Percentiles rank a stretch among this genome's conserved stretches.
phyloP scores from a whole-genome alignment of 2,888 invertebrate genomes.

The Drosophila mayaguana region DNA sequence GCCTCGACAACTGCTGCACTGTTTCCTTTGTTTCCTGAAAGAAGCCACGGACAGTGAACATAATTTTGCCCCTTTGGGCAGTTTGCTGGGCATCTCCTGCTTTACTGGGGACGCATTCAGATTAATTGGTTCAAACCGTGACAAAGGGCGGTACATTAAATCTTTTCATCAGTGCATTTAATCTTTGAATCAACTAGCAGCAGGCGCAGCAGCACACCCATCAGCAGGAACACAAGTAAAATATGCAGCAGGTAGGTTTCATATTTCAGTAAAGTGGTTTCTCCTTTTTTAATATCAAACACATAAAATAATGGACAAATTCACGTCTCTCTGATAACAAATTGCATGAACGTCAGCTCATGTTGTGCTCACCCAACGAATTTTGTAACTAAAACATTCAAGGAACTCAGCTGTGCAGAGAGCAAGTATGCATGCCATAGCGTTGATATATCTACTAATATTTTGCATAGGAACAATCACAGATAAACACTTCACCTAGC shows the following conservation, averaged over 20 bases:
- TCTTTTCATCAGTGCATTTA: not conserved
- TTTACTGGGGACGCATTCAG: constrained; percentile 27
- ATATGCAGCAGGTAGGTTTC: constrained; percentile 6
- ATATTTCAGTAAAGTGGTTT: constrained; percentile 1
- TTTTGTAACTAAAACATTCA: not conserved
- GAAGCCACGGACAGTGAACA: constrained; percentile 31
- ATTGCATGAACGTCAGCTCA: constrained; percentile 27
- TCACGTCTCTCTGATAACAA: constrained; percentile 10
- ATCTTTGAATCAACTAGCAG: not conserved
- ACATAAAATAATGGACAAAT: constrained; percentile 54
- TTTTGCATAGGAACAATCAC: not conserved
- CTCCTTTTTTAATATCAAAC: constrained; percentile 36
- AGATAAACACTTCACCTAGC: not conserved
- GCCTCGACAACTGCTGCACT: constrained; percentile 57
- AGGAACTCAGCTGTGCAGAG: not conserved
- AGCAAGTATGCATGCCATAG: not conserved
- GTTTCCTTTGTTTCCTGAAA: constrained; percentile 44
- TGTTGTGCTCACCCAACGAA: constrained; percentile 20
- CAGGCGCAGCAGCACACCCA: not conserved
- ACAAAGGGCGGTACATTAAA: constrained; percentile 6
- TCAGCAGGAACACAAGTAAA: not conserved
- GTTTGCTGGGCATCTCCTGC: not conserved
- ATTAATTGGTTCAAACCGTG: constrained; percentile 48
- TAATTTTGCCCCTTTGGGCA: constrained; percentile 20
- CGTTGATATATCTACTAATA: constrained; percentile 18